Percentiles rank a stretch among this genome's conserved stretches.
Evolutionary conservation across 1,140 invertebrate species (phyloP).

Genomic region (Trialeurodes vaporariorum): DNA sequence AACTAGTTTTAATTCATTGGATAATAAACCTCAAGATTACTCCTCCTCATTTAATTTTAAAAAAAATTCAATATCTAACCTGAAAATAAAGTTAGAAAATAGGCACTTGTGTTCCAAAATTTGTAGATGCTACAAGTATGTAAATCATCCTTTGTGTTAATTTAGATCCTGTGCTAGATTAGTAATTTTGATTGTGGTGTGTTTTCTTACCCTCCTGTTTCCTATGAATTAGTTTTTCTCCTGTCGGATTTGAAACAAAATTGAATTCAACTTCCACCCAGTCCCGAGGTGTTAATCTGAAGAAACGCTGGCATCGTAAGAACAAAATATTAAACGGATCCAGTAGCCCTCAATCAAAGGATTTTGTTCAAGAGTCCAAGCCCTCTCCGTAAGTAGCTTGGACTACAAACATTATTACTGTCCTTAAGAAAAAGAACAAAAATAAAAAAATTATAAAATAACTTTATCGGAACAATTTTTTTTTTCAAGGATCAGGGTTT

Average conservation of each 20-base stretch:
- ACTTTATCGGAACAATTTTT: too few relatives aligned
- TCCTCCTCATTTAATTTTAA: too few relatives aligned
- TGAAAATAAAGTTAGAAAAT: too few relatives aligned
- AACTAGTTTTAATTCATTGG: too few relatives aligned
- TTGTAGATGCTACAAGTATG: too few relatives aligned
- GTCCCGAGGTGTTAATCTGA: neutral
- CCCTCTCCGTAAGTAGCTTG: neutral
- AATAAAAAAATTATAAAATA: too few relatives aligned
- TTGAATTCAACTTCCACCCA: neutral
- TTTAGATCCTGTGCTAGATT: neutral
- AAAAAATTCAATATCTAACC: too few relatives aligned
- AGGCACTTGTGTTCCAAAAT: too few relatives aligned
- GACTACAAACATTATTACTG: neutral
- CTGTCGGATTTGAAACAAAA: neutral
- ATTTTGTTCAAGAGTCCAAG: neutral
- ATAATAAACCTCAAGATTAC: too few relatives aligned
- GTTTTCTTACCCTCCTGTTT: neutral
- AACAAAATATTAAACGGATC: neutral
- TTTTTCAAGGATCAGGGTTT: too few relatives aligned
- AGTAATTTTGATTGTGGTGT: neutral
- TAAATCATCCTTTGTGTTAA: too few relatives aligned
- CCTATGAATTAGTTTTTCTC: neutral
- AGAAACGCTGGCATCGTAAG: neutral
- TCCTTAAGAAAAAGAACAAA: too few relatives aligned
- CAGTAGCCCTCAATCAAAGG: neutral